phyloP scores from a whole-genome alignment of 2,888 invertebrate genomes.

The Neoitamus cyanurus region DNA sequence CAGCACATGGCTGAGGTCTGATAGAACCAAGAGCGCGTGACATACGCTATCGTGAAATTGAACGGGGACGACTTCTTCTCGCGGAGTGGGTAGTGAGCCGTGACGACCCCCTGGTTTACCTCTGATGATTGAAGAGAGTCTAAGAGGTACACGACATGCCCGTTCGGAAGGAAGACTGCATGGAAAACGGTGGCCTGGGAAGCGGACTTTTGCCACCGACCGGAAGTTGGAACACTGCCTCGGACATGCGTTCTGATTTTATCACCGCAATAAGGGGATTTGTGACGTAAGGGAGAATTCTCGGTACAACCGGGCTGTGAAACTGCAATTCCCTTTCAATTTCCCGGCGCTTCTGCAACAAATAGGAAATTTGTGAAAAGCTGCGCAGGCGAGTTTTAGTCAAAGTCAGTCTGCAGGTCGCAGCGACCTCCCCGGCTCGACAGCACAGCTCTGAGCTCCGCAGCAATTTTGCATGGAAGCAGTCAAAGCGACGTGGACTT shows the following conservation, averaged over 20 bases:
- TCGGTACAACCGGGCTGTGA: neutral
- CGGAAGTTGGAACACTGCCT: constrained; percentile 11
- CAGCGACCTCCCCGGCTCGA: neutral
- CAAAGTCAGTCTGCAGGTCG: neutral
- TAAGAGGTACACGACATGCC: neutral
- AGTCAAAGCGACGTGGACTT: neutral
- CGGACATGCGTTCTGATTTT: constrained; percentile 22
- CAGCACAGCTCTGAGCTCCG: too few relatives aligned
- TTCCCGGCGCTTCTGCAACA: neutral
- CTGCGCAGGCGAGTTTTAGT: neutral
- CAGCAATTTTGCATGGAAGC: neutral
- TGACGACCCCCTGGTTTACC: constrained; percentile 27
- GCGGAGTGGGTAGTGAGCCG: constrained; percentile 11
- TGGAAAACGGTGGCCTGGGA: neutral
- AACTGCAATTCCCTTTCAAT: neutral
- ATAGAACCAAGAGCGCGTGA: constrained; percentile 10
- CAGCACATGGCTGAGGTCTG: neutral
- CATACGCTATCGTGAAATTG: neutral
- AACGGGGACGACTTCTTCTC: neutral
- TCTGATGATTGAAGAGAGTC: neutral
- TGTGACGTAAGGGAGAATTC: neutral
- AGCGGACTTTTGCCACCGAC: neutral
- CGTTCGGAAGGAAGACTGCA: neutral
- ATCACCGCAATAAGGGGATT: neutral
- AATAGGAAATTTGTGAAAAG: neutral